A percentile compares a stretch with the other conserved stretches of the same genome.
Conservation (phyloP, 1,140 invertebrate species). For the Bilobella aurantiaca region DNA sequence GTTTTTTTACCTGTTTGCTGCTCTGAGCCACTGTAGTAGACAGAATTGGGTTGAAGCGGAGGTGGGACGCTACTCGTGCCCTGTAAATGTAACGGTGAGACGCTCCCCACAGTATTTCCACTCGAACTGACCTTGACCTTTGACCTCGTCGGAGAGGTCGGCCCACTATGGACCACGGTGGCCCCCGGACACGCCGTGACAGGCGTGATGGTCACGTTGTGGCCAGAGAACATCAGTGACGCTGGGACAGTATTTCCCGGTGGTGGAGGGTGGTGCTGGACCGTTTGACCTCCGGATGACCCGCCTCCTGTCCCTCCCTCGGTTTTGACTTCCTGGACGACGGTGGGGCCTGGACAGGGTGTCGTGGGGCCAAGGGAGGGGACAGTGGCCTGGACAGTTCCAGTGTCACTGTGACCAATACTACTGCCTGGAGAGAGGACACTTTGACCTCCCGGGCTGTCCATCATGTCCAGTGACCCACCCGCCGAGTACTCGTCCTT, state of each 20-base stretch:
- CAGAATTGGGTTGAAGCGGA: not conserved
- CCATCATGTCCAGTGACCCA: conserved; percentile 32
- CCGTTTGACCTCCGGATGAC: conserved; percentile 46
- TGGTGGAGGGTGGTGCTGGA: conserved; percentile 67
- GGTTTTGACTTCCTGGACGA: not conserved
- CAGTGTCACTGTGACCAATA: not conserved
- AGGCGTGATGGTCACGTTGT: not conserved
- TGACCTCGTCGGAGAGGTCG: conserved; percentile 22
- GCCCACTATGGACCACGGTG: conserved; percentile 22
- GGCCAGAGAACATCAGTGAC: not conserved
- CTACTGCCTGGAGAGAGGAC: not conserved
- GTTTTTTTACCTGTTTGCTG: not conserved
- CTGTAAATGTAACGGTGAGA: too few species aligned
- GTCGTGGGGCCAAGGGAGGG: not conserved
- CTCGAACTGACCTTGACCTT: not conserved
- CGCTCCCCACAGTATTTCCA: too few species aligned
- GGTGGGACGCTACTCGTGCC: not conserved
- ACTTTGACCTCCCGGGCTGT: conserved; percentile 7
- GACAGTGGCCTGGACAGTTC: conserved; percentile 4
- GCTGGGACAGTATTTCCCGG: conserved; percentile 1
- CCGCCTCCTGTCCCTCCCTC: conserved; percentile 45
- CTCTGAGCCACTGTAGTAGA: not conserved
- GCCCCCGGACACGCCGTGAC: not conserved
- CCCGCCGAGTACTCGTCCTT: conserved; percentile 75
- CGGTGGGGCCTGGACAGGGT: not conserved